phyloP scores from a whole-genome alignment of 1,140 invertebrate genomes.

The Eriosoma lanigerum region DNA sequence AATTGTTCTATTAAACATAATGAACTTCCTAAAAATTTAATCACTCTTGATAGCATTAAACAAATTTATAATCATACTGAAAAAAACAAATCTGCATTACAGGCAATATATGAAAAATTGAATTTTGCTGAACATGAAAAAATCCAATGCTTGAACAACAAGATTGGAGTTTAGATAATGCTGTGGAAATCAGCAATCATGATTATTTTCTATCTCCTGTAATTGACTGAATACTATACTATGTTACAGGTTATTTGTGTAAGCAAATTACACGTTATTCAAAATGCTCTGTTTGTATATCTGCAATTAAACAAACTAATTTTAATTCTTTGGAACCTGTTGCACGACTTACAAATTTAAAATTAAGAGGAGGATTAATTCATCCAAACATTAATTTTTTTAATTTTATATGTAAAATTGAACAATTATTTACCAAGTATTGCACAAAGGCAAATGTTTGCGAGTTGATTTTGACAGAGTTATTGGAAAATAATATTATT shows the following conservation, averaged over 20 bases:
- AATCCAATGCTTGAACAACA: background rate
- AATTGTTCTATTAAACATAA: no score
- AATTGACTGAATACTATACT: background rate
- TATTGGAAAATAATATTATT: background rate
- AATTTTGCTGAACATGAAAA: background rate
- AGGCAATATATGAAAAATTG: background rate
- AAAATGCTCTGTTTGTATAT: no score
- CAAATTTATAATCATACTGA: no score
- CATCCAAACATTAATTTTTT: background rate
- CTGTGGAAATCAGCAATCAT: background rate
- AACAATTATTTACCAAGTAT: background rate
- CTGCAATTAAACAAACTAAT: no score
- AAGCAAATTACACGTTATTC: background rate
- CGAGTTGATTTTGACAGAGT: background rate
- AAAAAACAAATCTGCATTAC: background rate
- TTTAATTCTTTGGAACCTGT: no score
- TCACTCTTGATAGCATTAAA: no score
- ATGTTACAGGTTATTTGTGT: background rate
- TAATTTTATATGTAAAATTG: constrained; percentile 1
- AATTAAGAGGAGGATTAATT: background rate
- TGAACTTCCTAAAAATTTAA: no score
- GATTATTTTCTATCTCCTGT: background rate
- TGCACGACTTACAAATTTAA: background rate
- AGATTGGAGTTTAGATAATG: background rate
- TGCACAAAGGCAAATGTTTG: background rate